Percentiles rank a stretch among this genome's conserved stretches.
phyloP scores from a whole-genome alignment of 2,888 invertebrate genomes.

The Unio pictorum region DNA sequence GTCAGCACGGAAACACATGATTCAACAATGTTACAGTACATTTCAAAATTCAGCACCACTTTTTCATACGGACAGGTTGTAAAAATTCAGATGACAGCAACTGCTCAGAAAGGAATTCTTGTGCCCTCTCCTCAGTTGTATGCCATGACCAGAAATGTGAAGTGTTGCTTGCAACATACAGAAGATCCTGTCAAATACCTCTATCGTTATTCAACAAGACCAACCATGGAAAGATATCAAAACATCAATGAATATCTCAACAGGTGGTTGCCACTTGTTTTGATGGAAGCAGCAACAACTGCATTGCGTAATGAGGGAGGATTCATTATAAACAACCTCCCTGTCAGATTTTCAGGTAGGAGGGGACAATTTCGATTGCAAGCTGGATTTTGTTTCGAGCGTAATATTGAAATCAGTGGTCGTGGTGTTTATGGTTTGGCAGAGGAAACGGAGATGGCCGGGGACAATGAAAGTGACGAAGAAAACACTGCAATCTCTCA shows the following conservation, averaged over 20 bases:
- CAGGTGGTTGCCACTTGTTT: slow-evolving; percentile 45
- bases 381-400: slow-evolving; percentile 27
- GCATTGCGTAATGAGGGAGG: slow-evolving; percentile 34
- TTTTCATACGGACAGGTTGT: slow-evolving; percentile 26
- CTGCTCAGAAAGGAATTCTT: slow-evolving; percentile 21
- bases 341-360: slow-evolving; percentile 23
- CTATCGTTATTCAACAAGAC: slow-evolving; percentile 27
- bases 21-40: not conserved
- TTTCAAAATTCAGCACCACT: slow-evolving; percentile 18
- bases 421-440: not conserved
- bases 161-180: slow-evolving; percentile 29
- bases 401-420: slow-evolving; percentile 43
- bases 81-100: slow-evolving; percentile 30
- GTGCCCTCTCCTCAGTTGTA: slow-evolving; percentile 20
- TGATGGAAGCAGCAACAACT: slow-evolving; percentile 48
- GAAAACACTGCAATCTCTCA: slow-evolving; percentile 1
- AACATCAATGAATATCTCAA: slow-evolving; percentile 23
- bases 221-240: slow-evolving; percentile 21
- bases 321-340: slow-evolving; percentile 36
- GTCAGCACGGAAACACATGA: slow-evolving; percentile 13
- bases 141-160: slow-evolving; percentile 26
- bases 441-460: slow-evolving; percentile 22
- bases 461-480: not conserved
- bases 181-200: slow-evolving; percentile 34
- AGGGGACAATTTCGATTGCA: slow-evolving; percentile 35